Conservation (phyloP, 1,140 invertebrate genomes). For the Nephotettix cincticeps region DNA sequence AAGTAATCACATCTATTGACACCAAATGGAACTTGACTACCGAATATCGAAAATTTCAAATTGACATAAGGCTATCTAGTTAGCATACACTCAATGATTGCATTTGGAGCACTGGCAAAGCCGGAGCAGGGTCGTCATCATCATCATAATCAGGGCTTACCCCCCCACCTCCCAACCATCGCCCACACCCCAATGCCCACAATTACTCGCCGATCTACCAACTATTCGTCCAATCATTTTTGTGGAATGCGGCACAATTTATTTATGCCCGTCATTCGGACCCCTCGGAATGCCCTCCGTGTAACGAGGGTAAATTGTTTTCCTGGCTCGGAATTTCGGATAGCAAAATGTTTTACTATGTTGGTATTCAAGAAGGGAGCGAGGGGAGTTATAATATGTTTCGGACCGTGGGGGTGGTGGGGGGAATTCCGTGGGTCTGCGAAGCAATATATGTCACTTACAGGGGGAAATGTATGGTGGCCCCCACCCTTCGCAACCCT, state of each 20-base stretch:
- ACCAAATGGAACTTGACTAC: too few species aligned
- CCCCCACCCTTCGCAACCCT: not conserved
- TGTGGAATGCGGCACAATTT: not conserved
- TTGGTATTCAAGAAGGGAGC: slow-evolving; percentile 25
- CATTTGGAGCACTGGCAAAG: not conserved
- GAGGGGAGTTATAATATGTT: slow-evolving; percentile 28
- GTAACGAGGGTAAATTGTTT: slow-evolving; percentile 31
- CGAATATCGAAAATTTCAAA: too few species aligned
- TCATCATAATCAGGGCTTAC: not conserved
- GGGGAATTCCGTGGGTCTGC: slow-evolving; percentile 28
- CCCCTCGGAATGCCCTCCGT: slow-evolving; percentile 8
- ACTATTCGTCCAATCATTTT: slow-evolving; percentile 1
- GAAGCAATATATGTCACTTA: slow-evolving; percentile 35
- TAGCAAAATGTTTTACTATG: slow-evolving; percentile 33
- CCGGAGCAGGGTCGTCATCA: not conserved
- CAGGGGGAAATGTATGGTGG: slow-evolving; percentile 29
- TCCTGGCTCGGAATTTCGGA: slow-evolving; percentile 23
- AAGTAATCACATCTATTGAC: too few species aligned
- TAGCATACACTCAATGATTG: not conserved
- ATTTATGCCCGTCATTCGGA: not conserved
- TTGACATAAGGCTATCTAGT: too few species aligned
- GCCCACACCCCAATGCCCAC: too few species aligned
- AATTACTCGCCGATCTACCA: too few species aligned
- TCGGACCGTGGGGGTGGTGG: not conserved
- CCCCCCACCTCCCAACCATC: not conserved